Conservation (phyloP, 2,113 vertebrate genomes). For the Arenaria interpres region DNA sequence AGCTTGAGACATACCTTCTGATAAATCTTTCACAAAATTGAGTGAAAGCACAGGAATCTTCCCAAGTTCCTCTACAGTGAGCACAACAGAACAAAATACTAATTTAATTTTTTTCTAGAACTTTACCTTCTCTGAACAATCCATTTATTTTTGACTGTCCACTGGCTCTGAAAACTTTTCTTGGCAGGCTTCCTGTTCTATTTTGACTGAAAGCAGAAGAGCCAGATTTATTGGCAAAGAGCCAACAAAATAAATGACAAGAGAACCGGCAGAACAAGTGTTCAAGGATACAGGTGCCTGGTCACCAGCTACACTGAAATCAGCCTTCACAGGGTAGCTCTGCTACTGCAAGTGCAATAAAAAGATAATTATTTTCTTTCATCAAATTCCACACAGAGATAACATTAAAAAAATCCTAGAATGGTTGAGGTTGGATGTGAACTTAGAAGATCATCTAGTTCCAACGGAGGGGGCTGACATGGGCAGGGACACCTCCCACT, state of each 20-base stretch:
- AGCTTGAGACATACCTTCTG: not conserved
- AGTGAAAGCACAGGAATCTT: not conserved
- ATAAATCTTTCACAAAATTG: not conserved
- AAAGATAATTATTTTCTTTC: not conserved
- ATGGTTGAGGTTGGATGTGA: not conserved
- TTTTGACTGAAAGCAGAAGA: not conserved
- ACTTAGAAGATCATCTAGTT: not conserved
- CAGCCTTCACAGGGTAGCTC: not conserved
- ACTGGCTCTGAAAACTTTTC: not conserved
- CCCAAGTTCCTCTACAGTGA: not conserved
- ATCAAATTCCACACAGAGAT: not conserved
- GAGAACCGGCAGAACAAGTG: not conserved
- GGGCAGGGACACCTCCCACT: not conserved
- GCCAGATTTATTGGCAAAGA: not conserved
- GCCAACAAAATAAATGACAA: not conserved
- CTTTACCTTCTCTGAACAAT: not conserved
- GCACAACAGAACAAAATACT: not conserved
- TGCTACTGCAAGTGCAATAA: no score
- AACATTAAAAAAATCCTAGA: not conserved
- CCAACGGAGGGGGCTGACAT: not conserved
- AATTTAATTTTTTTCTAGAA: not conserved
- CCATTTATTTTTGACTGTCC: not conserved
- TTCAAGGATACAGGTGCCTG: not conserved
- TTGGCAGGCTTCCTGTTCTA: not conserved
- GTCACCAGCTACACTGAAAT: not conserved